Conservation (phyloP, 2,113 vertebrate species). For the Lasiurus cinereus region DNA sequence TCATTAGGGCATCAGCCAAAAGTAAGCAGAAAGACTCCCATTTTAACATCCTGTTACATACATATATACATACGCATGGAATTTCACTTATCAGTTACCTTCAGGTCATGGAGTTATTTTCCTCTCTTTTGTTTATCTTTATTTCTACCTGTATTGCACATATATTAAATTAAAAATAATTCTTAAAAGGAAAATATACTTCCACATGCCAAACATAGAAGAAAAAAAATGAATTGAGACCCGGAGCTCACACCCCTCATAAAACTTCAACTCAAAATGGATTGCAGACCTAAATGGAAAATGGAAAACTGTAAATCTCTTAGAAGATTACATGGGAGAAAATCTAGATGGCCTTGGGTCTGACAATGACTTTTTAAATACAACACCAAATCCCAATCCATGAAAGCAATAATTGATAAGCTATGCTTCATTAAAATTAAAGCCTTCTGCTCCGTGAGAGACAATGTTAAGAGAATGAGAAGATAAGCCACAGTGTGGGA, state of each 20-base stretch:
- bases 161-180: conserved; percentile 12
- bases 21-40: not conserved
- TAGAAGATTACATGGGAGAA: not conserved
- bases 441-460: not conserved
- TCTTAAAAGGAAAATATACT: conserved; percentile 20
- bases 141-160: not conserved
- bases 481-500: not conserved
- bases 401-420: conserved; percentile 9
- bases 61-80: not conserved
- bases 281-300: not conserved
- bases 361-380: not conserved
- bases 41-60: not conserved
- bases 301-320: not conserved
- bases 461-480: not conserved
- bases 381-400: not conserved
- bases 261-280: conserved; percentile 19
- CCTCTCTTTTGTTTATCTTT: conserved; percentile 2
- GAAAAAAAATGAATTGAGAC: not conserved
- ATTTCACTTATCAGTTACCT: not conserved
- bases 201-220: not conserved
- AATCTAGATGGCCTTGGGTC: not conserved
- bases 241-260: not conserved
- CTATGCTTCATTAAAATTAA: not conserved
- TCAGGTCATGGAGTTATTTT: not conserved
- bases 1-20: not conserved